Conservation (phyloP, 2,113 vertebrate genomes). For the Rhagologus leucostigma region DNA sequence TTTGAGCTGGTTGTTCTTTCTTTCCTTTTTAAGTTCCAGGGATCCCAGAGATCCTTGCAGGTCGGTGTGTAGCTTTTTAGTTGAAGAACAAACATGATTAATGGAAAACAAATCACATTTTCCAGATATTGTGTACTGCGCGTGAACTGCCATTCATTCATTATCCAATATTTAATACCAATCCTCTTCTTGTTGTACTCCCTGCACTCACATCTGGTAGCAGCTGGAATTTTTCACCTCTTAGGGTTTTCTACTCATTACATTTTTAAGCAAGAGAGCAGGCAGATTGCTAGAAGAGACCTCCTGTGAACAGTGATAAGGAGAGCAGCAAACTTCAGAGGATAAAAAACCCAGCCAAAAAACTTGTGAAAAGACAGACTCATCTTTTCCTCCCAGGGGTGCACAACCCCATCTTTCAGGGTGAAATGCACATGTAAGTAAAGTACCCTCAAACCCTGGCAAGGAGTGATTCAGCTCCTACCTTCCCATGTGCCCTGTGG, state of each 20-base stretch:
- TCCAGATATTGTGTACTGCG: fast-evolving
- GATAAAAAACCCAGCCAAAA: not conserved
- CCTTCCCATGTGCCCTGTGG: not conserved
- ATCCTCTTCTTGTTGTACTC: not conserved
- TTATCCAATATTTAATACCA: not conserved
- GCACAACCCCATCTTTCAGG: not conserved
- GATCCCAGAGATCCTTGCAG: not conserved
- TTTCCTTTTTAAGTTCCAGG: not conserved
- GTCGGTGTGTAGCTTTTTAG: not conserved
- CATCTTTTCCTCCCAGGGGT: not conserved
- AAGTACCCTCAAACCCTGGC: not conserved
- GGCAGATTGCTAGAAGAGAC: not conserved
- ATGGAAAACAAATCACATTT: not conserved
- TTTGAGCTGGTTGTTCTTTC: not conserved
- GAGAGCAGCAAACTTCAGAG: not conserved
- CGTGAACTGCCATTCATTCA: not conserved
- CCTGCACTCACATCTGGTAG: not conserved
- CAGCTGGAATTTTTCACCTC: not conserved
- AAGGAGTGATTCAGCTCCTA: not conserved
- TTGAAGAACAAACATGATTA: not conserved
- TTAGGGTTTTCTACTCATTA: not conserved
- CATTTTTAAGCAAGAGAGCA: not conserved
- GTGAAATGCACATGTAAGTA: not conserved
- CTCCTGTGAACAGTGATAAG: fast-evolving
- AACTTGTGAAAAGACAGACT: not conserved